These are phyloP conservation scores for Stichopus horrens DNA, from an alignment of 53 echinoderm and acorn worm genomes.

Conservation along the genomic window DNA sequence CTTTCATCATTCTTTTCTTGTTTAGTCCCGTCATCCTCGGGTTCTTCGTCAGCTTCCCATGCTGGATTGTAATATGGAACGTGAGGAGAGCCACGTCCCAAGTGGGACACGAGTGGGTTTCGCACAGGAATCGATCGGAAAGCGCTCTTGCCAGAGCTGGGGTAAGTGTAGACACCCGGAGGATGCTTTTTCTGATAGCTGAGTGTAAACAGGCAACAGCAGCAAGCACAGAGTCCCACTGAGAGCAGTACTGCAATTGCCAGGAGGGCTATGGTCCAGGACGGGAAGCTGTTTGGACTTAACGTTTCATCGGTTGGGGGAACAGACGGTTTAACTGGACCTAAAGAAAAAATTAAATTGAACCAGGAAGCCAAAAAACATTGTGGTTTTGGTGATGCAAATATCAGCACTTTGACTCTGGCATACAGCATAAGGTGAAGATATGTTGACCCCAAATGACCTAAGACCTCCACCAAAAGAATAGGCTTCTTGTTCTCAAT, in stretches of 20 bases:
- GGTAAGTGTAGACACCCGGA: neutral
- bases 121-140: neutral
- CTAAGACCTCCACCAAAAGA: no score
- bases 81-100: neutral
- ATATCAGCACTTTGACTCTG: no score
- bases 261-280: neutral
- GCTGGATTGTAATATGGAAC: neutral
- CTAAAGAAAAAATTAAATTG: neutral
- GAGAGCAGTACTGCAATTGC: neutral
- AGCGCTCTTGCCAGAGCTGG: neutral
- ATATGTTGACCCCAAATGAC: no score
- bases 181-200: neutral
- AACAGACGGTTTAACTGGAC: neutral
- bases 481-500: no score
- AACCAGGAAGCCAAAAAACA: no score
- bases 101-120: neutral
- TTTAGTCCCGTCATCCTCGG: neutral
- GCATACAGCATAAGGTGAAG: no score
- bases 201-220: neutral
- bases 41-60: conserved; percentile 3
- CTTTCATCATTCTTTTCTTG: neutral
- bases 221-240: neutral
- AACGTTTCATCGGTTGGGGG: neutral
- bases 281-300: neutral
- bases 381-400: no score